phyloP scores from a whole-genome alignment of 64 coral and sea anemone genomes.

The Montipora cactus region DNA sequence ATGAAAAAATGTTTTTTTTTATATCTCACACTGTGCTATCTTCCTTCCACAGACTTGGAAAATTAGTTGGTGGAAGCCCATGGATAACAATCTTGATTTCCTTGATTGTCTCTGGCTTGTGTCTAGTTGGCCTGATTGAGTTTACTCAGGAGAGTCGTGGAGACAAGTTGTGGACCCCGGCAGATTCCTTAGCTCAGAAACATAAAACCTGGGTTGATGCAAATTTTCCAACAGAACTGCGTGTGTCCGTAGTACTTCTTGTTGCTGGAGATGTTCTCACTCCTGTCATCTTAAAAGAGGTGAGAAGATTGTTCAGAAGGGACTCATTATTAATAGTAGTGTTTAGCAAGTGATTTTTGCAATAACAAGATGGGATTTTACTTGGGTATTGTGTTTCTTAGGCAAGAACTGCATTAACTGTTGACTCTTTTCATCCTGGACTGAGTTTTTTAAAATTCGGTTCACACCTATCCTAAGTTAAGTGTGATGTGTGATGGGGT shows the following conservation, averaged over 20 bases:
- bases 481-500: too few relatives aligned
- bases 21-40: neutral
- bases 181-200: slow-evolving; percentile 58
- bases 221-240: slow-evolving; percentile 64
- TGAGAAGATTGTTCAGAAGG: neutral
- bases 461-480: too few relatives aligned
- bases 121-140: slow-evolving; percentile 63
- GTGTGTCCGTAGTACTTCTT: slow-evolving; percentile 43
- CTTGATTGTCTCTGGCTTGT: slow-evolving; percentile 53
- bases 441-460: too few relatives aligned
- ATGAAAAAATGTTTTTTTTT: neutral
- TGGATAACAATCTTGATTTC: slow-evolving; percentile 80
- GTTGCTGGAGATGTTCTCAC: slow-evolving; percentile 64
- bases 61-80: slow-evolving; percentile 71
- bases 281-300: slow-evolving; percentile 62
- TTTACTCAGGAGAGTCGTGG: slow-evolving; percentile 76
- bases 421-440: too few relatives aligned
- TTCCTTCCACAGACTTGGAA: slow-evolving; percentile 65
- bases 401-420: too few relatives aligned
- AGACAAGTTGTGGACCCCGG: slow-evolving; percentile 80
- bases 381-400: too few relatives aligned
- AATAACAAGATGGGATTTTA: too few relatives aligned
- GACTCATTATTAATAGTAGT: neutral
- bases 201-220: slow-evolving; percentile 73
- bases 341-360: neutral